Conservation (phyloP, 2,113 vertebrate species). For the Thomomys bottae region DNA sequence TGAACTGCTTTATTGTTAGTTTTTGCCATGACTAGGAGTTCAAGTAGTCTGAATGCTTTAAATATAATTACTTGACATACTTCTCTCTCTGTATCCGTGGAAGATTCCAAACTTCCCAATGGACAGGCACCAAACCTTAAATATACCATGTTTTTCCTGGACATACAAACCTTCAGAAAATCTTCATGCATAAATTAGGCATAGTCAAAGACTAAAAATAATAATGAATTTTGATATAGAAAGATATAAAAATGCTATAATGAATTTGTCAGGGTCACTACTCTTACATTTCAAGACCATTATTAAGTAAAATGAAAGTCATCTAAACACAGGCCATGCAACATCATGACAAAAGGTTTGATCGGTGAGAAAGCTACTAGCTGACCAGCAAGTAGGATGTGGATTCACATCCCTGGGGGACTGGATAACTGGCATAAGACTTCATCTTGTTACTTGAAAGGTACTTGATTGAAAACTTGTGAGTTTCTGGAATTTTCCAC, state of each 20-base stretch:
- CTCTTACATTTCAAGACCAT: too few relatives aligned
- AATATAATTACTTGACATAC: neutral
- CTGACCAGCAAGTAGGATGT: neutral
- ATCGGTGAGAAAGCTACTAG: neutral
- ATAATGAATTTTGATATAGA: neutral
- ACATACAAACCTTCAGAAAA: neutral
- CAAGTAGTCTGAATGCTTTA: neutral
- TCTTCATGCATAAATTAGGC: neutral
- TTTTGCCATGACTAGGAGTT: neutral
- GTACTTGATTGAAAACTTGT: neutral
- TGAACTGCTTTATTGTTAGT: conserved; percentile 1
- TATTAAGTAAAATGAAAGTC: neutral
- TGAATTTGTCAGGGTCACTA: neutral
- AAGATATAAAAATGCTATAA: neutral
- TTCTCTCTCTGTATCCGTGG: neutral
- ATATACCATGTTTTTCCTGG: neutral
- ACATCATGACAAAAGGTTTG: too few relatives aligned
- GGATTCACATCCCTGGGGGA: neutral
- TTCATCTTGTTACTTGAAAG: neutral
- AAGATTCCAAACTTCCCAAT: neutral
- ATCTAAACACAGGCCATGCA: neutral
- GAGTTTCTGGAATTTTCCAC: neutral
- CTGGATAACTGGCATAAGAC: neutral
- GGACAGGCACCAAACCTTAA: neutral
- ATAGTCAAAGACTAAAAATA: neutral